A percentile compares a stretch with the other conserved stretches of the same genome.
Conservation (phyloP, 2,113 vertebrate species). For the Pseudopodoces humilis region DNA sequence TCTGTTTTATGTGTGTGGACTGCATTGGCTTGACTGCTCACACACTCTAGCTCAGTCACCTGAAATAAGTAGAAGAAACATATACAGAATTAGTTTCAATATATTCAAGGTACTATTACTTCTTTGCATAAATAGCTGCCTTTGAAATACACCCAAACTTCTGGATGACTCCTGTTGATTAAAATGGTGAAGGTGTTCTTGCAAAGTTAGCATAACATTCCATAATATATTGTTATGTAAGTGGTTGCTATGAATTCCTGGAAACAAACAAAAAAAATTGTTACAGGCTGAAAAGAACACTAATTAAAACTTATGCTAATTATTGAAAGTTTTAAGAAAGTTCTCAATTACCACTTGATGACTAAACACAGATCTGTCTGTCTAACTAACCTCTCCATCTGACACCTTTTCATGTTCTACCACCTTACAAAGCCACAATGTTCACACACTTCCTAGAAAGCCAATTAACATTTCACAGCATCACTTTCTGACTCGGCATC, state of each 20-base stretch:
- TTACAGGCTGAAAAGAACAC: not conserved
- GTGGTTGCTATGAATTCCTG: not conserved
- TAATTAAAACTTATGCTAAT: not conserved
- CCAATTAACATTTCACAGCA: slow-evolving; percentile 18
- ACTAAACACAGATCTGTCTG: not conserved
- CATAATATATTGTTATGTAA: not conserved
- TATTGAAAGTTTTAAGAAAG: not conserved
- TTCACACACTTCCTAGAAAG: not conserved
- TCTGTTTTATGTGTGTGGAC: slow-evolving; percentile 97
- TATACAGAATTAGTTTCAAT: not conserved
- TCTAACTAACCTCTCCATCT: not conserved
- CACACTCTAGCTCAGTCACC: slow-evolving; percentile 97
- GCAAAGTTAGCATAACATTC: not conserved
- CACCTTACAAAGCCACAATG: not conserved
- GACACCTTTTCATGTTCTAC: not conserved
- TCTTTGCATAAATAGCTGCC: not conserved
- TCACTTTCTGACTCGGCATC: not conserved
- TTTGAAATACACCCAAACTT: not conserved
- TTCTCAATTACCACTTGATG: not conserved
- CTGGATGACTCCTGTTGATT: not conserved
- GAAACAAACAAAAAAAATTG: not conserved
- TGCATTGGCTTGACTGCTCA: slow-evolving; percentile 93
- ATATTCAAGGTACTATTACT: not conserved
- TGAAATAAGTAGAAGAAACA: slow-evolving; percentile 55
- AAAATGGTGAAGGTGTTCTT: not conserved